These are phyloP conservation scores for Entomobrya multifasciata DNA, from an alignment of 2,888 invertebrate genomes.

Conservation along the genomic window DNA sequence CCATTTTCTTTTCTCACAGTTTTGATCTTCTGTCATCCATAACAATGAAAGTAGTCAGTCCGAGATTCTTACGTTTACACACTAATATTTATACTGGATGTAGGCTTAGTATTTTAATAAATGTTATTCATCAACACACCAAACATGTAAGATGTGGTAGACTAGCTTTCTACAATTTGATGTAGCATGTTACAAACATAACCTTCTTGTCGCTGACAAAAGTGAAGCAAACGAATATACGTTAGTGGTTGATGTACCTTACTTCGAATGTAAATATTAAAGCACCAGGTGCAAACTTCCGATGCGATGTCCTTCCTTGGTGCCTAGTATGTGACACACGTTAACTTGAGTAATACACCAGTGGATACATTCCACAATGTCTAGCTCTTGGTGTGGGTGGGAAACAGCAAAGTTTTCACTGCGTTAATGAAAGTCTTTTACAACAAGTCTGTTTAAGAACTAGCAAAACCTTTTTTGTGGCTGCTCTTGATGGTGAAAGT, in stretches of 20 bases:
- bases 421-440: neutral
- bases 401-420: constrained; percentile 9
- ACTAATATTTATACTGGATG: neutral
- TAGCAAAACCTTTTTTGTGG: neutral
- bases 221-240: no score
- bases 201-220: neutral
- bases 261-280: neutral
- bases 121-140: neutral
- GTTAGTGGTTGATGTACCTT: no score
- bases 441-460: constrained; percentile 6
- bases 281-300: constrained; percentile 13
- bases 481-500: neutral
- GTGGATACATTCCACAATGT: neutral
- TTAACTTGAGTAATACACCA: neutral
- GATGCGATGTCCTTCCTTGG: no score
- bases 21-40: constrained; percentile 61
- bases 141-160: neutral
- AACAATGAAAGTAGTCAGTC: constrained; percentile 52
- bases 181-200: neutral
- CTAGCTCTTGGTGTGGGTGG: neutral
- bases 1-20: constrained; percentile 62
- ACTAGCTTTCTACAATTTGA: constrained; percentile 1
- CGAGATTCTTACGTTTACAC: constrained; percentile 58
- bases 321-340: neutral
- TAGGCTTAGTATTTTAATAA: neutral